A percentile compares a stretch with the other conserved stretches of the same genome.
Evolutionary conservation across 2,888 invertebrate species (phyloP).

Genomic region (Drosophila putrida): DNA sequence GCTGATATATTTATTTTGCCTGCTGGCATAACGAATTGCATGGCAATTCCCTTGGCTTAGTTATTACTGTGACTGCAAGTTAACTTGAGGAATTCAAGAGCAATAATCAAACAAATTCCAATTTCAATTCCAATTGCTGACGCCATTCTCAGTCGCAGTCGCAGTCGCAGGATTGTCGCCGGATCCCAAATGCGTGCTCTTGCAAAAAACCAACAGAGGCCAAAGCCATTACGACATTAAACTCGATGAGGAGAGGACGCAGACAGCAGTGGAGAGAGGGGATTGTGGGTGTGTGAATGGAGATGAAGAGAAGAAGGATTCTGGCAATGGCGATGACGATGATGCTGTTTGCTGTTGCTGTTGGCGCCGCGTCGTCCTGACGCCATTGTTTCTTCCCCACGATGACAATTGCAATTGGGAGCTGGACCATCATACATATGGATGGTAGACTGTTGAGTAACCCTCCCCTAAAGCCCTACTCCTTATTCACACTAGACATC

Average conservation of each 20-base stretch:
- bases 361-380: constrained; percentile 75
- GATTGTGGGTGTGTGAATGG: not conserved
- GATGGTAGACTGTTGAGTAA: constrained; percentile 60
- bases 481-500: constrained; percentile 22
- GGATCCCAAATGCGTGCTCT: constrained; percentile 51
- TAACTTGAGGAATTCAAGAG: constrained; percentile 28
- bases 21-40: constrained; percentile 51
- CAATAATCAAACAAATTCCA: constrained; percentile 18
- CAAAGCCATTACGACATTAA: constrained; percentile 58
- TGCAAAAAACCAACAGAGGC: constrained; percentile 31
- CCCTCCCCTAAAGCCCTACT: constrained; percentile 8
- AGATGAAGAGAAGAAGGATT: constrained; percentile 7
- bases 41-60: constrained; percentile 31
- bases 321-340: constrained; percentile 17
- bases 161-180: constrained; percentile 6
- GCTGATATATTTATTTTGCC: constrained; percentile 17
- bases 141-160: constrained; percentile 38
- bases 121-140: constrained; percentile 42
- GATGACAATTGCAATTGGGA: constrained; percentile 43
- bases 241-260: constrained; percentile 17
- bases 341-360: constrained; percentile 38
- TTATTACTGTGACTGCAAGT: constrained; percentile 5
- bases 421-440: constrained; percentile 34
- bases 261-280: constrained; percentile 6
- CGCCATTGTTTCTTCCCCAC: constrained; percentile 52